Evolutionary conservation across 2,797 vertebrate species (phyloP), one percentile per base, ranked within the genome.

Genomic region (Valencia hispanica): DNA sequence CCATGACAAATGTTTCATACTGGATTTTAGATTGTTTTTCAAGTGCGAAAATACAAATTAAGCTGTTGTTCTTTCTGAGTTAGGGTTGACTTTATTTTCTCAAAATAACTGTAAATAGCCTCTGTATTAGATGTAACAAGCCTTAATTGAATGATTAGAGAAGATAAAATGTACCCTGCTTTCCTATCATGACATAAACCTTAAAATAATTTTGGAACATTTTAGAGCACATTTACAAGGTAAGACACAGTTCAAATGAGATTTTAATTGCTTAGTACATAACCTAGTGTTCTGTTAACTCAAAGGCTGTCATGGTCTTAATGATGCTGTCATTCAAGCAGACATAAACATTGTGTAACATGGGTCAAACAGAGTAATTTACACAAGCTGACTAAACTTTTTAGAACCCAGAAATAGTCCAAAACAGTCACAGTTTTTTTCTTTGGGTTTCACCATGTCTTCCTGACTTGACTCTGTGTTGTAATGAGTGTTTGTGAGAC

Each of bases 291-390:
- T 80, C n/a, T 45, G 25, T 22, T 77, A 39, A 72, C 66, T 77
- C 17, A 73, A 72, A 79, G 8, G 8, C 12, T 22, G 36, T 27
- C 18, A 22, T 3, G 50, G 2, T 79, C 17, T 71, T 59, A 51
- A 73, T 73, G n/a, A 69, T 8, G 48, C 66, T 61, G 48, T 66
- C 66, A 72, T 61, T 80, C 39, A 32, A 55, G 36, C 30, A 51
- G 65, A 75, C 47, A 68, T 47, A 72, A 77, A 73, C 27, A 61
- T 34, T 63, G 47, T 48, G 3, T 30, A 66, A 77, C 27, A 15
- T 59, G 20, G 18, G 66, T 79, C 30, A 75, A 73, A 77, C 32
- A 43, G 4, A 4, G 5, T 5, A 15, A 75, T 86, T 79, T 79
- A 77, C 69, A 61, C 27, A 55, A 77, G 68, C 45, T 75, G 18